Evolutionary conservation across 2,797 vertebrate species (phyloP).

Genomic region (Eospalax fontanierii): DNA sequence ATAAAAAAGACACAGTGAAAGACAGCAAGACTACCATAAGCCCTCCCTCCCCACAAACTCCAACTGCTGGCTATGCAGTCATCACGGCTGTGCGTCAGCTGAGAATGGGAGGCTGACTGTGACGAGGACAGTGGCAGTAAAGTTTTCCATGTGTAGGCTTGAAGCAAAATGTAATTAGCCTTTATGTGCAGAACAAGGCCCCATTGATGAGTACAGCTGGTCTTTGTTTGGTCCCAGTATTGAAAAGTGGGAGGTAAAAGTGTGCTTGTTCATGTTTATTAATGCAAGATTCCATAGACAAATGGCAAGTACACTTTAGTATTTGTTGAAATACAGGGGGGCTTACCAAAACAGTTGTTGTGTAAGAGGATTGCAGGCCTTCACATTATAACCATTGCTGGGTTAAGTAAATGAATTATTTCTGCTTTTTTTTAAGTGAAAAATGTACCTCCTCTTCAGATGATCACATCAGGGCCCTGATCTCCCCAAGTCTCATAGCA

Average conservation of each 20-base stretch:
- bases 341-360: constrained; percentile 92
- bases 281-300: constrained; percentile 93
- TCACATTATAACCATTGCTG: constrained; percentile 87
- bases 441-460: constrained; percentile 79
- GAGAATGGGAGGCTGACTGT: constrained; percentile 87
- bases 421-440: constrained; percentile 81
- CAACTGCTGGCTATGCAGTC: constrained; percentile 75
- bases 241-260: constrained; percentile 93
- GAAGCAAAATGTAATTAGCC: constrained; percentile 94
- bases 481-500: constrained; percentile 71
- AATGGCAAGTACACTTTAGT: constrained; percentile 92
- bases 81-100: constrained; percentile 86
- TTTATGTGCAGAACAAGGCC: constrained; percentile 94
- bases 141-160: constrained; percentile 94
- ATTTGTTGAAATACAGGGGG: constrained; percentile 90
- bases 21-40: constrained; percentile 76
- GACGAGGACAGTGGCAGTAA: constrained; percentile 89
- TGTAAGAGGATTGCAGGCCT: constrained; percentile 89
- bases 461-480: constrained; percentile 71
- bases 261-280: constrained; percentile 94
- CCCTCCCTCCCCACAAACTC: neutral
- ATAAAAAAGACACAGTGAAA: neutral
- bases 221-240: constrained; percentile 92
- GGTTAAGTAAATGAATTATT: constrained; percentile 90
- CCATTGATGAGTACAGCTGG: constrained; percentile 95